These are phyloP conservation scores for Diplogasteroides magnus DNA, from an alignment of 1,140 invertebrate species.

Conservation along the genomic window DNA sequence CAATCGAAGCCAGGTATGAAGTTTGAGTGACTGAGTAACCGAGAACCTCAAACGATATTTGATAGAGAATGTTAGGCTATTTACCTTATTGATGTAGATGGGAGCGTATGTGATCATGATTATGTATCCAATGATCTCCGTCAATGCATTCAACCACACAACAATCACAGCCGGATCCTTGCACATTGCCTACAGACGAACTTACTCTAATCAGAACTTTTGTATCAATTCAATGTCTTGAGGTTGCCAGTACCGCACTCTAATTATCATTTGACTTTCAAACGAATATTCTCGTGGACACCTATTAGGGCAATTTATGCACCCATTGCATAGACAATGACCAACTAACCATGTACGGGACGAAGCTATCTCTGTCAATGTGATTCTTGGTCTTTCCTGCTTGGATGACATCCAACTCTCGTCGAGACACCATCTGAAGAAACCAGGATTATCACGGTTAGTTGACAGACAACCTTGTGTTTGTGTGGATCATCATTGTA, in stretches of 20 bases:
- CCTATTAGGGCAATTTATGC: too few relatives aligned
- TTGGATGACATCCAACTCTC: conserved; percentile 20
- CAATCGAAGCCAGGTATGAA: background rate
- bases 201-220: too few relatives aligned
- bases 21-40: background rate
- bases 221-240: too few relatives aligned
- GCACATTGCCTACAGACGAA: too few relatives aligned
- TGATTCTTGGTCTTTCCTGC: conserved; percentile 25
- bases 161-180: too few relatives aligned
- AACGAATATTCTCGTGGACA: too few relatives aligned
- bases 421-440: conserved; percentile 8
- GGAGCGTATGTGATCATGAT: background rate
- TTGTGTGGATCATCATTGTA: conserved; percentile 29
- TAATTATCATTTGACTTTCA: too few relatives aligned
- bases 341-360: conserved; percentile 26
- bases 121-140: background rate
- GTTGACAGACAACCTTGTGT: too few relatives aligned
- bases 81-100: background rate
- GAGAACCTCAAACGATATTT: background rate
- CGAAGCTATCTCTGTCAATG: conserved; percentile 26
- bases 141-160: background rate
- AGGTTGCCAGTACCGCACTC: too few relatives aligned
- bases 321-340: too few relatives aligned
- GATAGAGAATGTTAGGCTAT: background rate
- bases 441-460: too few relatives aligned